phyloP scores from a whole-genome alignment of 2,888 invertebrate species.

The Sipha maydis region DNA sequence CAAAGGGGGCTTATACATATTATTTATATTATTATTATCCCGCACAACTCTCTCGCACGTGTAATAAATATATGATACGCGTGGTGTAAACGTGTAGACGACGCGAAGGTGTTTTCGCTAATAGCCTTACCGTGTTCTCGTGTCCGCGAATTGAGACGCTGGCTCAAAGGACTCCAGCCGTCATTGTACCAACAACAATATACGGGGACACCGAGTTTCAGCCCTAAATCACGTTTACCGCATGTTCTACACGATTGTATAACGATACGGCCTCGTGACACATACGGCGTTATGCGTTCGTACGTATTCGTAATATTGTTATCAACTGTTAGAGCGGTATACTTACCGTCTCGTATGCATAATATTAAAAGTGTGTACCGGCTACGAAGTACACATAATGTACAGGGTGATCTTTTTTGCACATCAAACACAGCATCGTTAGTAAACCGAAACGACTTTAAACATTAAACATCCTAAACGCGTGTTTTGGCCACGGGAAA shows the following conservation, averaged over 20 bases:
- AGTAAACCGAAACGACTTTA: too few relatives aligned
- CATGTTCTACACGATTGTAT: background rate
- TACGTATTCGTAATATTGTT: too few relatives aligned
- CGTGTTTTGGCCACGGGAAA: too few relatives aligned
- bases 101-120: background rate
- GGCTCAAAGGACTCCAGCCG: background rate
- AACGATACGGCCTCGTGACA: too few relatives aligned
- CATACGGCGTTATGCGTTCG: too few relatives aligned
- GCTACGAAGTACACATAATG: too few relatives aligned
- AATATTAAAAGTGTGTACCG: too few relatives aligned
- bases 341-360: too few relatives aligned
- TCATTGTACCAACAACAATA: background rate
- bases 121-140: constrained; percentile 48
- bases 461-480: too few relatives aligned
- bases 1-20: constrained; percentile 29
- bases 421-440: too few relatives aligned
- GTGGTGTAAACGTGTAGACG: background rate
- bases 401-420: too few relatives aligned
- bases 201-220: background rate
- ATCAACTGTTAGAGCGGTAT: too few relatives aligned
- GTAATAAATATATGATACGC: background rate
- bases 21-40: background rate
- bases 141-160: constrained; percentile 30
- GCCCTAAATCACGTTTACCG: background rate
- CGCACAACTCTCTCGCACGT: background rate